Evolutionary conservation across 2,888 invertebrate species (phyloP), one percentile per base, ranked within the genome.

Genomic region (Dioctria linearis): DNA sequence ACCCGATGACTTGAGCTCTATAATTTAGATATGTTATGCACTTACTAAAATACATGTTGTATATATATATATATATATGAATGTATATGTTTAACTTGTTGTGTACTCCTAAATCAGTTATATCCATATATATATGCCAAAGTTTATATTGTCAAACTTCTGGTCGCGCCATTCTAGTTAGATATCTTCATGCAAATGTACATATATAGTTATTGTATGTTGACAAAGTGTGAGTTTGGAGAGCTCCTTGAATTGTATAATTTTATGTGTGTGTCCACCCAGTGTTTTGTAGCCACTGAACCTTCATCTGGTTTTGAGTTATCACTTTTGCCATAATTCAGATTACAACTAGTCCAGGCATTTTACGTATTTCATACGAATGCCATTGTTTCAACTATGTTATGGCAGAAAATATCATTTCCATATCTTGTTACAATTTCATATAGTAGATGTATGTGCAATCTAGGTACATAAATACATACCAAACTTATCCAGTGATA

Each of bases 281-380:
- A 25, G 59, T 75, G 59, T 75, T 75, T 75, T 75, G 75, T 75
- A 59, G 75, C 75, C 59, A 57, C 66, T 51, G 71, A 71, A 49
- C 5, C 54, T 54, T 66, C 43, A 66, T 84, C 83, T 84, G 83
- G 81, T 83, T 82, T 83, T 84, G 83, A 84, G 82, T 83, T 84
- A 84, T 84, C 83, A 83, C 83, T 81, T 82, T 83, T 80, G 76
- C 83, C 83, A 84, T 84, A 83, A 84, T 83, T 84, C 83, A 84
- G 83, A 84, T 84, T 83, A 84, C 83, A 83, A 82, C 81, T 81
- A 80, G 81, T 80, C 82, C 82, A 83, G 82, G 37, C 75, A 43
- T 9, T 40, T 39, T 43, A 43, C 75, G 94, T 92, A 75, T 75
- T 59, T 75, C 59, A 57, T 57, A 42, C 75, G 40, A 46, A 42